phyloP scores from a whole-genome alignment of 2,113 vertebrate species.

The Mellivora capensis region DNA sequence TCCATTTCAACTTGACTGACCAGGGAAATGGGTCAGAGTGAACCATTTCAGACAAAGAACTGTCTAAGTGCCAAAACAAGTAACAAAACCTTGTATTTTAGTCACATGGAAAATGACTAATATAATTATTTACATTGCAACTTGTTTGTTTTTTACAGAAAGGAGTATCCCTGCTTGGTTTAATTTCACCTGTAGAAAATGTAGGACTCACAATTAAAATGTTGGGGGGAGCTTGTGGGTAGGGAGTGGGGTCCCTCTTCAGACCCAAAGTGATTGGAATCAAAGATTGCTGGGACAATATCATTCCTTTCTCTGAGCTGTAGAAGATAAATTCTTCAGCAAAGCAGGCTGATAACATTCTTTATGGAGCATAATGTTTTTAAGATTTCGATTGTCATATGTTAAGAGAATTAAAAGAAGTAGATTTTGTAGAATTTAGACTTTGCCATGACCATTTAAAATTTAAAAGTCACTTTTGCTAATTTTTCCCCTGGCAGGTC shows the following conservation, averaged over 20 bases:
- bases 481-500: not conserved
- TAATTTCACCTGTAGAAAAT: slow-evolving; percentile 55
- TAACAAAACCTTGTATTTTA: slow-evolving; percentile 69
- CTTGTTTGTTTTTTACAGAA: slow-evolving; percentile 70
- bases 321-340: slow-evolving; percentile 66
- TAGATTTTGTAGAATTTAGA: slow-evolving; percentile 27
- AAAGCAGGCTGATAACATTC: slow-evolving; percentile 58
- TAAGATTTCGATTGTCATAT: slow-evolving; percentile 48
- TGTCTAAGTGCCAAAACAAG: slow-evolving; percentile 70
- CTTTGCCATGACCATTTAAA: slow-evolving; percentile 59
- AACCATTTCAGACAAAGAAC: slow-evolving; percentile 68
- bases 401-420: slow-evolving; percentile 61
- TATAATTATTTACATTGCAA: slow-evolving; percentile 81
- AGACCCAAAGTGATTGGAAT: slow-evolving; percentile 7
- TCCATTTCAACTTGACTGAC: slow-evolving; percentile 56
- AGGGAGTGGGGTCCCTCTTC: not conserved
- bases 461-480: not conserved
- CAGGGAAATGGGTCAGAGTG: slow-evolving; percentile 61
- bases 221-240: not conserved
- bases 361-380: slow-evolving; percentile 55
- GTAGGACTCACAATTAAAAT: slow-evolving; percentile 58
- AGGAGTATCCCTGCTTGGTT: slow-evolving; percentile 70
- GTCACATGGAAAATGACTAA: slow-evolving; percentile 67
- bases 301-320: slow-evolving; percentile 32
- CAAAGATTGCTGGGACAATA: slow-evolving; percentile 31